Evolutionary conservation across 2,113 vertebrate species (phyloP).

Genomic region (Sylvilagus bachmani): DNA sequence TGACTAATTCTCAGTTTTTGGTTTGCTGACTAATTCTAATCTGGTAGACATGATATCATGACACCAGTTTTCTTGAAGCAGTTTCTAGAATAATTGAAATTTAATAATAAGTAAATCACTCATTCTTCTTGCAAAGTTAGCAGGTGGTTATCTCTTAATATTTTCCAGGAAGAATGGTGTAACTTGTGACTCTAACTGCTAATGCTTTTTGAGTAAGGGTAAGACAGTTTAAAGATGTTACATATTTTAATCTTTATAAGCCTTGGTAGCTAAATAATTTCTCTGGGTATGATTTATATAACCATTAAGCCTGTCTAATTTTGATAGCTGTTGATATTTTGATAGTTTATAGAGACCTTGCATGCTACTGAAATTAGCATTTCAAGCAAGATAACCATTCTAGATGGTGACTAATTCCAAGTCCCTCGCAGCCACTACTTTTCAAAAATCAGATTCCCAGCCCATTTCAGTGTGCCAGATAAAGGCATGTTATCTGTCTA

Average conservation of each 20-base stretch:
- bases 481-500: background rate
- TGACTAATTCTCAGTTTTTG: background rate
- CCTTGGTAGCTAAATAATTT: background rate
- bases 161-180: background rate
- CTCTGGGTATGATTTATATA: background rate
- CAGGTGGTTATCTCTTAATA: background rate
- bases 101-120: conserved; percentile 17
- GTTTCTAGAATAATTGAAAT: background rate
- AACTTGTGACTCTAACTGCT: background rate
- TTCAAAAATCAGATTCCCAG: conserved; percentile 5
- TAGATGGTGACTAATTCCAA: background rate
- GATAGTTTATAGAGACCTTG: background rate
- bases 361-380: conserved; percentile 12
- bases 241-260: background rate
- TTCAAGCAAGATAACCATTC: background rate
- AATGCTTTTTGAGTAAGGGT: conserved; percentile 3
- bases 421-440: background rate
- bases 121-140: background rate
- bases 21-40: background rate
- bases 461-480: background rate
- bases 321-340: conserved; percentile 36
- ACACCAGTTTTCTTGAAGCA: conserved; percentile 23
- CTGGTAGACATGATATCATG: background rate
- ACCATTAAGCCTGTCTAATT: conserved; percentile 18
- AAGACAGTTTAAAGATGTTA: conserved; percentile 6